Evolutionary conservation across 2,888 invertebrate genomes (phyloP), one percentile per base, ranked within the genome.

Genomic region (Drosophila maculinotata): DNA sequence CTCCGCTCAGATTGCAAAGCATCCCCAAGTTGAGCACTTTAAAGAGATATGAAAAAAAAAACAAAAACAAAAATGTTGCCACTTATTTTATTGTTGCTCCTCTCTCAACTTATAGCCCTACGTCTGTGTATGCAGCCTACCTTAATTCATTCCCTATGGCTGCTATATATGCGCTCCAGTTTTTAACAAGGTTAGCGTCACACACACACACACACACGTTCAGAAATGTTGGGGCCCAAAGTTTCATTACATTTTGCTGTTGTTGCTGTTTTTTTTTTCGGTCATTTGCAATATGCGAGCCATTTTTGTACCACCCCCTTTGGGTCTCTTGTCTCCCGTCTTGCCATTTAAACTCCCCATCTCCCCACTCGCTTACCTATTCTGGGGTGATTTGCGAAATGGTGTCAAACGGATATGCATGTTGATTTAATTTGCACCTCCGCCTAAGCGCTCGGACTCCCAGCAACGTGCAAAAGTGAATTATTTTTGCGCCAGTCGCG

Each of bases 401-500:
- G 87, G 88, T 88, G 84, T 86, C 88, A 84, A 84, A 72, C 84
- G 84, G 84, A 84, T 88, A 88, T 84, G 88, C 84, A 84, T 84
- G 88, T 86, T 84, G 87, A 86, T 88, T 88, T 88, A 83, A 88
- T 83, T 83, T 83, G 83, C 83, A 88, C 83, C 83, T 83, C 65
- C 80, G 69, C 73, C 87, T 88, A 83, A 87, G 81, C 82, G 81
- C 85, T 79, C 41, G 54, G 64, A 62, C 65, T 31, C 47, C 49
- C 49, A 31, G 10, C 41, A 39, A 45, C 58, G 56, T 71, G 67
- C 59, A 52, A 59, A 71, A 66, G 64, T 73, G 63, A 83, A 86
- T 80, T 83, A 80, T 83, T 83, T 80, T 75, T 67, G 65, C 64
- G 54, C 66, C 69, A 64, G 60, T 20, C 6, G 65, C 82, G 28